A percentile compares a stretch with the other conserved stretches of the same genome.
These are phyloP conservation scores for Aricia artaxerxes DNA, from an alignment of 2,888 invertebrate genomes.

Conservation along the genomic window DNA sequence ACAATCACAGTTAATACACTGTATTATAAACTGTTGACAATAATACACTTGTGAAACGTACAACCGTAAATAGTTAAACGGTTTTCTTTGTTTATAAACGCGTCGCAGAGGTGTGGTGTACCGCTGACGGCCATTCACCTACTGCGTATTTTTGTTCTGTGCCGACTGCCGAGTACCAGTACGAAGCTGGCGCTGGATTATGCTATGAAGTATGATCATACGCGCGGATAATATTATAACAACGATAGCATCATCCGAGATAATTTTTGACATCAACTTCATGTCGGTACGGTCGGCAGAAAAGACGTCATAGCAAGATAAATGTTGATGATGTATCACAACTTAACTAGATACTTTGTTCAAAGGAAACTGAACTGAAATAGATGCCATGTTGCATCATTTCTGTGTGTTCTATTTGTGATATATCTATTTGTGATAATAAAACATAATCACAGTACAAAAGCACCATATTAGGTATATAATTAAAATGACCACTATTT, in stretches of 20 bases:
- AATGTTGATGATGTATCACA: no score
- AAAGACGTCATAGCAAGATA: not conserved
- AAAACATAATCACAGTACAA: no score
- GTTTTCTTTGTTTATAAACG: not conserved
- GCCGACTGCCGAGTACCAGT: conserved; percentile 5
- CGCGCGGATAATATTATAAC: not conserved
- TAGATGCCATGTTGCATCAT: no score
- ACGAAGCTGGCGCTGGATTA: not conserved
- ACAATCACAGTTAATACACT: not conserved
- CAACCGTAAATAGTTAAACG: not conserved
- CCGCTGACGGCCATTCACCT: conserved; percentile 21
- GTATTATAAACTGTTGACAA: not conserved
- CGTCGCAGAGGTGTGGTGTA: not conserved
- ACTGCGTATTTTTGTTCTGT: conserved; percentile 24
- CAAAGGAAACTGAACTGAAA: no score
- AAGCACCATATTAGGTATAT: no score
- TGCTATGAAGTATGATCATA: not conserved
- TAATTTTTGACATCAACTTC: not conserved
- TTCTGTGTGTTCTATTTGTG: no score
- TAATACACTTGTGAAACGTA: not conserved
- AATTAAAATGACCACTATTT: no score
- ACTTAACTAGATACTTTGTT: no score
- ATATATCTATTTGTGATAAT: no score
- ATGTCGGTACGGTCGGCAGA: not conserved
- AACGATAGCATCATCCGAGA: not conserved